A percentile compares a stretch with the other conserved stretches of the same genome.
phyloP scores from a whole-genome alignment of 1,140 invertebrate species.

The Ceratosolen solmsi region DNA sequence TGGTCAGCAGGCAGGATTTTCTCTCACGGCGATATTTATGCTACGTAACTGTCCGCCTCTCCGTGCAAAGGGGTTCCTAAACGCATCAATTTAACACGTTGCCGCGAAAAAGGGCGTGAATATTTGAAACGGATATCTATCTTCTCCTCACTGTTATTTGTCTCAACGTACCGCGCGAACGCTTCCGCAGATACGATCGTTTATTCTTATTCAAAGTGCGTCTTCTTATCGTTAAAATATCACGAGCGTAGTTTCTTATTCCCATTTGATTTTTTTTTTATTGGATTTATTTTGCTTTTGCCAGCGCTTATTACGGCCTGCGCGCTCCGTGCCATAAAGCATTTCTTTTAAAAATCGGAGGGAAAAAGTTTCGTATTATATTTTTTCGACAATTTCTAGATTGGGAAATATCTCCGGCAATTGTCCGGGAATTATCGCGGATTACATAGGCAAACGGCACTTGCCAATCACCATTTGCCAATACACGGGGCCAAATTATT shows the following conservation, averaged over 20 bases:
- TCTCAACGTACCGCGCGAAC: slow-evolving; percentile 54
- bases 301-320: not conserved
- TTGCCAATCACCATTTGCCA: not conserved
- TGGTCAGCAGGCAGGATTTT: slow-evolving; percentile 64
- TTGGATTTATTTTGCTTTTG: not conserved
- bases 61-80: slow-evolving; percentile 68
- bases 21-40: slow-evolving; percentile 71
- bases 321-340: not conserved
- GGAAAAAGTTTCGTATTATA: too few species aligned
- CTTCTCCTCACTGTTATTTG: slow-evolving; percentile 69
- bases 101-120: slow-evolving; percentile 72
- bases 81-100: slow-evolving; percentile 71
- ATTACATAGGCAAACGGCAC: not conserved
- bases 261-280: slow-evolving; percentile 16
- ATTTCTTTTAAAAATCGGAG: slow-evolving; percentile 1
- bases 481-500: too few species aligned
- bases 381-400: not conserved
- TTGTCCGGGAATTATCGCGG: too few species aligned
- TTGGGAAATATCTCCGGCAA: not conserved
- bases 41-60: slow-evolving; percentile 71
- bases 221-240: slow-evolving; percentile 50
- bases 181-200: slow-evolving; percentile 46
- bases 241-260: slow-evolving; percentile 46
- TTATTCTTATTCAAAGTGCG: slow-evolving; percentile 45
- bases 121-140: slow-evolving; percentile 75